phyloP scores from a whole-genome alignment of 64 coral and sea anemone species.

The Astreopora myriophthalma region DNA sequence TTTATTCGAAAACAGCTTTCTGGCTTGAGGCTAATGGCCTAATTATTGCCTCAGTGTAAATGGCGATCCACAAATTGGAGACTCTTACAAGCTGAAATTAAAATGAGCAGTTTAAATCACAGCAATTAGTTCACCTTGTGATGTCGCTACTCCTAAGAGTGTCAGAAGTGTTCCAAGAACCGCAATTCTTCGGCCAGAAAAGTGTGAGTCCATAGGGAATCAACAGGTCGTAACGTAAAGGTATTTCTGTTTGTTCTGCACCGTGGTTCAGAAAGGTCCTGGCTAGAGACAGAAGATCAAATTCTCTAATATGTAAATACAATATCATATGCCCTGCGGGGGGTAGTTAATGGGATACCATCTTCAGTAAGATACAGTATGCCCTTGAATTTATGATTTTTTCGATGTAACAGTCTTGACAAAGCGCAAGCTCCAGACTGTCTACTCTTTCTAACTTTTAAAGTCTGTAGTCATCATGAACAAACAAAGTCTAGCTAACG shows the following conservation, averaged over 20 bases:
- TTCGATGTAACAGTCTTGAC: not conserved
- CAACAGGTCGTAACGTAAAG: not conserved
- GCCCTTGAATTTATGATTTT: not conserved
- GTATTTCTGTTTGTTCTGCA: not conserved
- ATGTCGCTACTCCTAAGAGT: not conserved
- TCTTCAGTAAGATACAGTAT: not conserved
- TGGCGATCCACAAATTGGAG: not conserved
- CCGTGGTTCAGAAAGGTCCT: not conserved
- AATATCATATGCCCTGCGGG: not conserved
- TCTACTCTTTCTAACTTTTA: not conserved
- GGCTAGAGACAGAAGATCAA: not conserved
- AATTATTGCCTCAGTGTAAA: not conserved
- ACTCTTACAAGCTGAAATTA: not conserved
- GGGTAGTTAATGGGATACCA: not conserved
- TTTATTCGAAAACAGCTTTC: not conserved
- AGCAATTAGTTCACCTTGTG: slow-evolving; percentile 16
- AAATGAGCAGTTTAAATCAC: not conserved
- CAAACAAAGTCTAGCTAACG: too few species aligned
- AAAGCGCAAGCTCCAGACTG: not conserved
- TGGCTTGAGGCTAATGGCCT: not conserved
- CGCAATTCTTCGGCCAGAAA: not conserved
- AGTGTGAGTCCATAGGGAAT: not conserved
- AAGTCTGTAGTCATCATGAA: not conserved
- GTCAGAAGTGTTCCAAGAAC: not conserved
- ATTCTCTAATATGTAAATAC: slow-evolving; percentile 17